phyloP scores from a whole-genome alignment of 2,888 invertebrate species.

The Morpho helenor region DNA sequence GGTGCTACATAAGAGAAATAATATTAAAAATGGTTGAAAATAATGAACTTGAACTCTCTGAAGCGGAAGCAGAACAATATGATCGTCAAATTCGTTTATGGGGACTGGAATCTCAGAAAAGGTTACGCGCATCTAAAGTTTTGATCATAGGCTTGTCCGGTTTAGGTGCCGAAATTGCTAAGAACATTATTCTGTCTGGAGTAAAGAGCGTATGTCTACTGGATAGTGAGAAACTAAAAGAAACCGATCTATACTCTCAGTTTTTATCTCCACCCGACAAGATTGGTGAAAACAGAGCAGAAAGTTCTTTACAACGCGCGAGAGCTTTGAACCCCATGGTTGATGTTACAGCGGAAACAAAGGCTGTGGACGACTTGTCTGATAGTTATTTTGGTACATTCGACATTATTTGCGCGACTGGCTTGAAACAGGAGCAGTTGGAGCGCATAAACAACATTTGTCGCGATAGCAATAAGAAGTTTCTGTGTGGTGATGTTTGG shows the following conservation, averaged over 20 bases:
- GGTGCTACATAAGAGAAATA: not conserved
- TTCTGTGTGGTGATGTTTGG: constrained; percentile 95
- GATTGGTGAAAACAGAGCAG: constrained; percentile 91
- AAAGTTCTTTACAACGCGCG: constrained; percentile 87
- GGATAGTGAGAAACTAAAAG: constrained; percentile 86
- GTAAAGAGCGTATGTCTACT: constrained; percentile 92
- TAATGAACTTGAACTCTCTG: constrained; percentile 84
- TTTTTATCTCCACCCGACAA: constrained; percentile 87
- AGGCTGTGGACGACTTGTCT: constrained; percentile 81
- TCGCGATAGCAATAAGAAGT: constrained; percentile 86
- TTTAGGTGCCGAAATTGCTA: constrained; percentile 96
- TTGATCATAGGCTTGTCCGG: constrained; percentile 93
- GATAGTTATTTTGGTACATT: constrained; percentile 86
- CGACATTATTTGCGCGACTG: constrained; percentile 91
- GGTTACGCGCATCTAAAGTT: constrained; percentile 92
- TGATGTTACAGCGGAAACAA: constrained; percentile 84
- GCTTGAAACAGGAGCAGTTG: constrained; percentile 84
- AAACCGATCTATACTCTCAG: constrained; percentile 88
- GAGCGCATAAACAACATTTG: constrained; percentile 88
- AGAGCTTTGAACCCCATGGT: constrained; percentile 97
- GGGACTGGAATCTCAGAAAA: constrained; percentile 98
- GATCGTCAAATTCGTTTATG: constrained; percentile 99
- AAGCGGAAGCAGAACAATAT: constrained; percentile 96
- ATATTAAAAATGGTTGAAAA: constrained; percentile 77
- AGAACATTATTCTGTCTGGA: constrained; percentile 96